Evolutionary conservation across 1,140 invertebrate species (phyloP), one percentile per base, ranked within the genome.

Genomic region (Megalopta genalis): DNA sequence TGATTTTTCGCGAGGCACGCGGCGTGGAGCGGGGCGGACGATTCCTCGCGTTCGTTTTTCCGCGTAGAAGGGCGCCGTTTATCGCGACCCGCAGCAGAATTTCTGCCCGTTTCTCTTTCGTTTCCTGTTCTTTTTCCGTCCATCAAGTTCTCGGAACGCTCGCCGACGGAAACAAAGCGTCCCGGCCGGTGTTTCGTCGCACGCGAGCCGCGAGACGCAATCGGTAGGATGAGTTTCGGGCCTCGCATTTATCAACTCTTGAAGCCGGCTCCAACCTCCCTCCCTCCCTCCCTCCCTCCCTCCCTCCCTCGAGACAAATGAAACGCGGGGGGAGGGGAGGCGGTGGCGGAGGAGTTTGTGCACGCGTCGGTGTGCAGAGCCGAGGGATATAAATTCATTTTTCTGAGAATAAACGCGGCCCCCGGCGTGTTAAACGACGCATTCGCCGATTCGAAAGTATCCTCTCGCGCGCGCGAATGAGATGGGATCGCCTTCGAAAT

Each of bases 241-340:
- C 72, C 73, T 63, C 79, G 81, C 89, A 90, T 90, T 90, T 89
- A 89, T 90, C 90, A 90, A 84, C 73, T 64, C 73, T 68, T 32
- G 73, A 27, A 64, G 62, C 62, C 4, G 67, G 60, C 46, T 64
- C 77, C 75, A 75, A 68, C 74, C 62, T 60, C 67, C 72, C 65
- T 42, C 65, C 32, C 60, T 9, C 54, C 27, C 52, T 63, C 80
- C 71, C 77, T 69, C 74, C 57, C 66, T 42, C 67, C 68, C 72
- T 42, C 59, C 32, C 66, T 14, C 54, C 27, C 52, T 27, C 27
- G 71, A 87, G 87, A 87, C 88, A 88, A 86, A 89, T 84, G 88
- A 88, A 86, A 84, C 76, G 74, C 77, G 16, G 14, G 16, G 16
- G 42, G 42, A 9, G 42, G 42, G 42, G 9, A 2, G 2, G 10